A percentile compares a stretch with the other conserved stretches of the same genome.
These are phyloP conservation scores for Stegodyphus dumicola DNA, from an alignment of 1,140 invertebrate genomes.

Conservation along the genomic window DNA sequence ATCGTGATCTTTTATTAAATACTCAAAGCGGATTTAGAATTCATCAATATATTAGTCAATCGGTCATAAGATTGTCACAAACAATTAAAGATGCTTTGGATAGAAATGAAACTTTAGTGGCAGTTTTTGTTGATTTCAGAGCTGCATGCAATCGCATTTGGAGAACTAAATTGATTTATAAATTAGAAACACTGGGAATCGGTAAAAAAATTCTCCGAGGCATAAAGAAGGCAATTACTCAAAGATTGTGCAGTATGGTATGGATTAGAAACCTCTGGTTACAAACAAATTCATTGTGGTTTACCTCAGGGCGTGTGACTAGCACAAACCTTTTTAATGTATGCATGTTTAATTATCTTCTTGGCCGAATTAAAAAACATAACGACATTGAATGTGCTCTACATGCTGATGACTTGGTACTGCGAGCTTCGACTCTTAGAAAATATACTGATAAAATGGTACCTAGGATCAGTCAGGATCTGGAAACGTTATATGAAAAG, in stretches of 20 bases:
- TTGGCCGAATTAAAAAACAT: neutral
- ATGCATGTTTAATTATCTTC: neutral
- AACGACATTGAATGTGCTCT: neutral
- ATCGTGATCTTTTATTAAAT: neutral
- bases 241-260: neutral
- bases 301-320: neutral
- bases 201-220: neutral
- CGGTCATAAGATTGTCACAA: neutral
- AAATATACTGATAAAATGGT: neutral
- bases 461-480: neutral
- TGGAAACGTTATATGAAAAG: neutral
- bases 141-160: neutral
- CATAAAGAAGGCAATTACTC: neutral
- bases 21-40: neutral
- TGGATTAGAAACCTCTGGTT: neutral
- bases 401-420: neutral
- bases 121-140: neutral
- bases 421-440: neutral
- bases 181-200: neutral
- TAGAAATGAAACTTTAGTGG: neutral
- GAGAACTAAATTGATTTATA: conserved; percentile 1
- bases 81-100: neutral
- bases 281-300: neutral
- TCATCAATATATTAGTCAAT: neutral
- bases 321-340: neutral